Evolutionary conservation across 1,140 invertebrate species (phyloP).

Genomic region (Drosophila bocqueti): DNA sequence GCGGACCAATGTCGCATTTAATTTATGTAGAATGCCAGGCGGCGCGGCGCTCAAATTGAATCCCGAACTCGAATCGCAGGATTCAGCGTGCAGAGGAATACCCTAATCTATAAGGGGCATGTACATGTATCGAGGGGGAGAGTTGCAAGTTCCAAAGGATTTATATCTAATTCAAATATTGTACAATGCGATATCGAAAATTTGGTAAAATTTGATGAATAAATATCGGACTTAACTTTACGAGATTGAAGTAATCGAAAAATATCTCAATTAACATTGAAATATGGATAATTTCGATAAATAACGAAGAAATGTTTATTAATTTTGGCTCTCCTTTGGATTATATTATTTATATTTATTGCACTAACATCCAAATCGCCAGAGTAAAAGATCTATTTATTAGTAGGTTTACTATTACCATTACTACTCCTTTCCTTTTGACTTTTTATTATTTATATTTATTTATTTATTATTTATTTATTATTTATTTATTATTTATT

Average conservation of each 20-base stretch:
- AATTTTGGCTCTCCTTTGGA: no score
- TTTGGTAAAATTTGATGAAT: no score
- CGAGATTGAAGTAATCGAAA: not conserved
- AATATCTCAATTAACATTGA: not conserved
- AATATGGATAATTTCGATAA: not conserved
- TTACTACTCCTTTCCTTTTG: no score
- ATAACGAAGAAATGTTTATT: not conserved
- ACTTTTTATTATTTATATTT: not conserved
- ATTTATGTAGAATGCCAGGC: constrained; percentile 48
- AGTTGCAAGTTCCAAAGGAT: not conserved
- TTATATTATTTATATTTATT: no score
- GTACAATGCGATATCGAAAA: no score
- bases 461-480: no score
- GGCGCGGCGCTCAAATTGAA: constrained; percentile 44
- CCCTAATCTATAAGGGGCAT: not conserved
- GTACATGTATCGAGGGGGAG: not conserved
- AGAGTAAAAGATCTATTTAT: no score
- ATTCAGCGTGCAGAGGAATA: not conserved
- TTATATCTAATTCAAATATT: not conserved
- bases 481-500: no score
- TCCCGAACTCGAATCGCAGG: constrained; percentile 20
- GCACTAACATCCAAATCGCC: no score
- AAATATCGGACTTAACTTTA: not conserved
- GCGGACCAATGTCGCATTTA: constrained; percentile 56
- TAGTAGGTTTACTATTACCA: no score